phyloP scores from a whole-genome alignment of 2,888 invertebrate species.

The Drosophila kanekoi region DNA sequence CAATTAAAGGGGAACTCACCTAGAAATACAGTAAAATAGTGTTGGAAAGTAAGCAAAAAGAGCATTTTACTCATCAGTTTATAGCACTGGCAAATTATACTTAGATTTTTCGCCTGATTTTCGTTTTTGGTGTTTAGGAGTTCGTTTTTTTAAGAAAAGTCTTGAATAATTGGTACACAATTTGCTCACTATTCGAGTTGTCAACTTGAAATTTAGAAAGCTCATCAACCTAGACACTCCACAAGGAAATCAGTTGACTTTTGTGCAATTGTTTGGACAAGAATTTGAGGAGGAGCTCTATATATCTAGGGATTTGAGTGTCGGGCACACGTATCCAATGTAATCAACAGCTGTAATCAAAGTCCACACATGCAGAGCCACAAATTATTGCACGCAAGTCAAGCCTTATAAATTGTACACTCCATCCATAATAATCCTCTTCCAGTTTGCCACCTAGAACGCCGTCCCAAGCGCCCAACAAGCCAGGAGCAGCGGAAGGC shows the following conservation, averaged over 20 bases:
- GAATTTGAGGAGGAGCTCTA: not conserved
- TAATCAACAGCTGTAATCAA: conserved; percentile 64
- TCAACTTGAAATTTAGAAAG: not conserved
- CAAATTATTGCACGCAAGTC: conserved; percentile 42
- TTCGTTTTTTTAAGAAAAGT: too few relatives aligned
- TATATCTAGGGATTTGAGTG: not conserved
- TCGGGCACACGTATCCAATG: conserved; percentile 19
- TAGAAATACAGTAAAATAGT: too few relatives aligned
- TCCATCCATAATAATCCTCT: conserved; percentile 52
- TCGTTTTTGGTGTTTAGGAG: too few relatives aligned
- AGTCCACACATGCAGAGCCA: conserved; percentile 8
- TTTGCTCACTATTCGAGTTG: too few relatives aligned
- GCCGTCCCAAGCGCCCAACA: not conserved
- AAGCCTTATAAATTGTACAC: conserved; percentile 70
- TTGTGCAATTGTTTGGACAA: not conserved
- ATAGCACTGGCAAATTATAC: not conserved
- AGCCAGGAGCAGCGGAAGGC: not conserved
- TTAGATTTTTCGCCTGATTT: too few relatives aligned
- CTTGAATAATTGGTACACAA: too few relatives aligned
- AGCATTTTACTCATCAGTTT: too few relatives aligned
- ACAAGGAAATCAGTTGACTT: conserved; percentile 23
- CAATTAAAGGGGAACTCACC: too few relatives aligned
- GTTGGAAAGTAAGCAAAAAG: too few relatives aligned
- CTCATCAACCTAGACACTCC: conserved; percentile 10
- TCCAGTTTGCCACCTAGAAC: conserved; percentile 10